Evolutionary conservation across 2,888 invertebrate species (phyloP), one percentile per base, ranked within the genome.

Genomic region (Gandaritis pyraliata): DNA sequence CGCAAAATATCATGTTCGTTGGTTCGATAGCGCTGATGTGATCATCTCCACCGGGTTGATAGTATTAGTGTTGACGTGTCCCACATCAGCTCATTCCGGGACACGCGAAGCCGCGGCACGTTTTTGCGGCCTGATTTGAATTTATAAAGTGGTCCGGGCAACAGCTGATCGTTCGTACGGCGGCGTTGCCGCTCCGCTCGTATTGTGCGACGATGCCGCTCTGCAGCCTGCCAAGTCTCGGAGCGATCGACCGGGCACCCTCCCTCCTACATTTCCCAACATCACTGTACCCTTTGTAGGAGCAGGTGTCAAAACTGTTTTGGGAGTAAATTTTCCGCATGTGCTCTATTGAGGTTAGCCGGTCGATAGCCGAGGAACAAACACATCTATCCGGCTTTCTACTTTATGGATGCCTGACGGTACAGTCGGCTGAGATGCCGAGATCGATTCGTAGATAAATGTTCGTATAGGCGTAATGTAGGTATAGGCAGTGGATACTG

Each of bases 91-190:
- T 66, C 68, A 58, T 50, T 50, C 61, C 49, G 46, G 57, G 58
- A 49, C 57, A 58, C 58, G 58, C 58, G 43, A 63, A n/a, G 18
- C 65, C 58, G 58, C 65, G 78, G 79, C 86, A 85, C 86, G 85
- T 84, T 85, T 83, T 82, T 81, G 78, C 82, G 76, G 82, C 85
- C 86, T 87, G 89, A 86, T 88, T 86, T 86, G 87, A 88, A 87
- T 89, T 82, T 86, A 85, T 83, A 83, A 83, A 81, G 76, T 76
- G 76, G 73, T 74, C 74, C 74, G 76, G 70, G 81, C 82, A 90
- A 88, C 90, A 90, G 90, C 90, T 90, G 90, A 90, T 90, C 81
- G 84, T 30, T 76, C n/a, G n/a, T n/a, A n/a, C n/a, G n/a, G n/a
- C 81, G 78, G 68, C 63, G 87, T 86, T 86, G 87, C 85, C 81